Conservation (phyloP, 92 coral and sea anemone species). For the Paramuricea clavata region DNA sequence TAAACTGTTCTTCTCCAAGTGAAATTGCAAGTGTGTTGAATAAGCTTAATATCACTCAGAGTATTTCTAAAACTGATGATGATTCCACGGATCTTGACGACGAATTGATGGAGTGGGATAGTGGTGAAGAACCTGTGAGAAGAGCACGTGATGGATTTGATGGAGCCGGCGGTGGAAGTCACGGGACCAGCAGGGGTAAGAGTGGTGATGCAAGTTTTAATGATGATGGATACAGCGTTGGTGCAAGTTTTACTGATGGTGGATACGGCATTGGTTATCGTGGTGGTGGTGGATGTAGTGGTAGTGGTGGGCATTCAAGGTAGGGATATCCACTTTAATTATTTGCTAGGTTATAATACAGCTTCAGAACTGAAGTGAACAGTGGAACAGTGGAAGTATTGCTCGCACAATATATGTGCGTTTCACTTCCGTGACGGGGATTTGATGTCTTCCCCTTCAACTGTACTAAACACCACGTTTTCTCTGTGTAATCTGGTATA, state of each 20-base stretch:
- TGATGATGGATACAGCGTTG: not conserved
- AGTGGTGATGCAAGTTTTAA: not conserved
- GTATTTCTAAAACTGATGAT: not conserved
- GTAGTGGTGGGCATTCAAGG: too few relatives aligned
- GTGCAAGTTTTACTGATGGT: not conserved
- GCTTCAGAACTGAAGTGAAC: too few relatives aligned
- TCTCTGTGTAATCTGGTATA: too few relatives aligned
- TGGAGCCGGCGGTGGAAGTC: not conserved
- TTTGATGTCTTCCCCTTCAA: too few relatives aligned
- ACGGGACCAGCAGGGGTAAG: not conserved
- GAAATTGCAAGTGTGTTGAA: not conserved
- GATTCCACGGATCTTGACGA: conserved; percentile 52
- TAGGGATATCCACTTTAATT: too few relatives aligned
- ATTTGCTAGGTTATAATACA: too few relatives aligned
- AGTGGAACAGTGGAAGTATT: too few relatives aligned
- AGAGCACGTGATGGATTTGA: not conserved
- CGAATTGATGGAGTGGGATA: conserved; percentile 18
- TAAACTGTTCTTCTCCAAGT: conserved; percentile 1
- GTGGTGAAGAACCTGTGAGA: not conserved
- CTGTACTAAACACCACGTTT: too few relatives aligned
- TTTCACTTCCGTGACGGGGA: too few relatives aligned
- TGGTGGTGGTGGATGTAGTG: not conserved
- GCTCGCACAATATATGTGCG: too few relatives aligned
- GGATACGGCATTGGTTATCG: not conserved
- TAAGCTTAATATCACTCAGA: not conserved